Evolutionary conservation across 2,888 invertebrate species (phyloP), one percentile per base, ranked within the genome.

Genomic region (Cephus pygmeus): DNA sequence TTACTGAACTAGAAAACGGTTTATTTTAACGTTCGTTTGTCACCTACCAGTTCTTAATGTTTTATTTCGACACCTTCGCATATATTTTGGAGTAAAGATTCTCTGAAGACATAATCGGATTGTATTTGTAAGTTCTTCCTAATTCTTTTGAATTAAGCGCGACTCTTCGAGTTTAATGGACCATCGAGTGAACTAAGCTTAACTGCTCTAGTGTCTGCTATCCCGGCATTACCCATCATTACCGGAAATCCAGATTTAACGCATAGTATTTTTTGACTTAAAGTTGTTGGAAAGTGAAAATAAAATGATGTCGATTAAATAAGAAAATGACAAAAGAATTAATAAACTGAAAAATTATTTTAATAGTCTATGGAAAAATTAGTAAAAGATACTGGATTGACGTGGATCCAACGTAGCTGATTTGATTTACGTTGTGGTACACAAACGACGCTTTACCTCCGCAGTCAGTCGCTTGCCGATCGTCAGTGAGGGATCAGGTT

Each of bases 401-500:
- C 68, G 80, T 69, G 36, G 71, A 80, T 81, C 23, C 83, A 86
- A 77, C 84, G 84, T 83, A 80, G 79, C 79, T 83, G 84, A 83
- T 86, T 88, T 85, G 86, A 86, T 84, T 86, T 83, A 87, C 86
- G 87, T 84, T 84, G 87, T 86, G 80, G 82, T 85, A 87, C 87
- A 89, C 83, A 89, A 88, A 88, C 88, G 89, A 89, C 89, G 89
- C 89, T 87, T 80, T 80, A 80, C 82, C 40, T 85, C 81, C 81
- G 83, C 85, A 87, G 86, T 87, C 89, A 91, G 91, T 91, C 87
- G 91, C 88, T 90, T 88, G 88, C 88, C 89, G 90, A 89, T 87
- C 88, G 88, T 88, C 82, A 83, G 80, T 36, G 82, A 79, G 73
- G 81, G 68, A 78, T 33, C 81, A 83, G 79, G 77, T 83, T 71